Conservation (phyloP, 2,888 invertebrate genomes). For the Apantesis nais region DNA sequence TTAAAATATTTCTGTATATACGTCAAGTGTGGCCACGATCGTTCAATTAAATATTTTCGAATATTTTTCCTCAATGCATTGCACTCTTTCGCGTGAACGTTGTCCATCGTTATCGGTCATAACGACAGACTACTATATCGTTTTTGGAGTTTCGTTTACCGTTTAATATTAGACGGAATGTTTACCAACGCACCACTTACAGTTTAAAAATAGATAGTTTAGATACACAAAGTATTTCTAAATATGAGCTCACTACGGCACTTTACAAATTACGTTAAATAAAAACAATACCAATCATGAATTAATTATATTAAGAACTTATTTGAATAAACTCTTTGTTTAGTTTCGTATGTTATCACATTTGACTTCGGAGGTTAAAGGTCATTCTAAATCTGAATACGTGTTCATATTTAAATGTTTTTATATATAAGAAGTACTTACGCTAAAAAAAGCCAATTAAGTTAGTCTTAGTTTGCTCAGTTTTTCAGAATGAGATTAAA, state of each 20-base stretch:
- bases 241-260: neutral
- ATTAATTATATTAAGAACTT: neutral
- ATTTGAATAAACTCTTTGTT: slow-evolving; percentile 2
- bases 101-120: slow-evolving; percentile 49
- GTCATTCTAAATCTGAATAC: neutral
- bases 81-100: slow-evolving; percentile 49
- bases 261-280: neutral
- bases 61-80: slow-evolving; percentile 72
- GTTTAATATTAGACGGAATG: slow-evolving; percentile 7
- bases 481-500: neutral
- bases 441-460: neutral
- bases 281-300: neutral
- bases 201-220: neutral
- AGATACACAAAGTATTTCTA: neutral
- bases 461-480: neutral
- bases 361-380: neutral
- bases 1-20: neutral
- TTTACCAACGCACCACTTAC: neutral
- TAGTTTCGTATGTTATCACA: neutral
- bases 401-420: neutral
- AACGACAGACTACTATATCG: slow-evolving; percentile 33
- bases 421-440: neutral
- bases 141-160: slow-evolving; percentile 37
- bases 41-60: slow-evolving; percentile 39
- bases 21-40: slow-evolving; percentile 22